Evolutionary conservation across 2,113 vertebrate species (phyloP).

Genomic region (Apodemus sylvaticus): DNA sequence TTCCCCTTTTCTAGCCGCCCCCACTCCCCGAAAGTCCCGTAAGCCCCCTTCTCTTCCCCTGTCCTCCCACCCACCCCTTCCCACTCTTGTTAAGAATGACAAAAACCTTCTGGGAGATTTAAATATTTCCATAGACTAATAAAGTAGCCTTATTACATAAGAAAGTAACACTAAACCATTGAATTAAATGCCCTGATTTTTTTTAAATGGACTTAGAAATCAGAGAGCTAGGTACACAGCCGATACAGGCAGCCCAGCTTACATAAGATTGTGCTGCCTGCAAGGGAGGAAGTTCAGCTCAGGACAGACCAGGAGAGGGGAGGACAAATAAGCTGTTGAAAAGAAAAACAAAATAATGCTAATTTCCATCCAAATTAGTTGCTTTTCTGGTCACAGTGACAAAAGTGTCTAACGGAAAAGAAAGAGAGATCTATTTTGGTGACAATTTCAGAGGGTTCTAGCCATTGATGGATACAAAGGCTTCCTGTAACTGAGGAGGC

Average conservation of each 20-base stretch:
- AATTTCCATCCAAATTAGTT: neutral
- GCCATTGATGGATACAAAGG: no score
- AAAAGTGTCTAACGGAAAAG: neutral
- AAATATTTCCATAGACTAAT: neutral
- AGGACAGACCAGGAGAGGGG: neutral
- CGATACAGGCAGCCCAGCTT: neutral
- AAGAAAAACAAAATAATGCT: neutral
- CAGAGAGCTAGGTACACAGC: neutral
- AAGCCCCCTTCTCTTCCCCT: no score
- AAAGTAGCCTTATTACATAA: neutral
- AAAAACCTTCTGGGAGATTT: neutral
- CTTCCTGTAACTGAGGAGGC: neutral
- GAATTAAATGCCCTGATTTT: neutral
- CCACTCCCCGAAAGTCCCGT: no score
- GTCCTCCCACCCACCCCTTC: no score
- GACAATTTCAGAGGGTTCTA: neutral
- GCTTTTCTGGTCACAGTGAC: neutral
- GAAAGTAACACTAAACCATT: neutral
- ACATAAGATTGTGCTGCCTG: neutral
- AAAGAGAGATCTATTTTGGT: neutral
- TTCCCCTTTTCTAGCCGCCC: no score
- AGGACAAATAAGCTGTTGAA: neutral
- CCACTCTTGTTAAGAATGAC: no score
- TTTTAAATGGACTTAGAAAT: neutral
- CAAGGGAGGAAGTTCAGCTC: neutral